phyloP scores from a whole-genome alignment of 2,797 vertebrate genomes.

The Squalus acanthias region DNA sequence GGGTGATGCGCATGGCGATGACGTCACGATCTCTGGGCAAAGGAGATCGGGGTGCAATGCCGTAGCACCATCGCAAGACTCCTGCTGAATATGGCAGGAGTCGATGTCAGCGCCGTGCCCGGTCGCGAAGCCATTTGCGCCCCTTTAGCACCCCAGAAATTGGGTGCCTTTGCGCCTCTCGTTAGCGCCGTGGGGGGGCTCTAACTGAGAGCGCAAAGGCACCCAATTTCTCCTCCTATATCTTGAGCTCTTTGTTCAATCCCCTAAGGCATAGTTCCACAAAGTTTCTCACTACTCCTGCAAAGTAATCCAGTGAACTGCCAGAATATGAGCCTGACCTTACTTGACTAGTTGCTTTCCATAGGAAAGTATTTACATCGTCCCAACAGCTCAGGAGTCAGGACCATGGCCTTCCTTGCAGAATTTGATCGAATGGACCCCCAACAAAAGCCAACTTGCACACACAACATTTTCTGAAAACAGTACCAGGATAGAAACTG shows the following conservation, averaged over 20 bases:
- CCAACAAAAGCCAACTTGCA: background rate
- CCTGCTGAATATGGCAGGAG: too few species aligned
- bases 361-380: background rate
- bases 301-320: background rate
- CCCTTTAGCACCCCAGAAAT: too few species aligned
- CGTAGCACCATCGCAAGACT: too few species aligned
- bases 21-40: too few species aligned
- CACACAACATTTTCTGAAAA: background rate
- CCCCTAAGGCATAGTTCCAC: background rate
- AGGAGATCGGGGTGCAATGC: too few species aligned
- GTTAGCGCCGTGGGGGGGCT: too few species aligned
- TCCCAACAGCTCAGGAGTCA: background rate
- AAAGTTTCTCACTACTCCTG: background rate
- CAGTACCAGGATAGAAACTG: background rate
- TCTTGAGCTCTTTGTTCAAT: background rate
- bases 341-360: background rate
- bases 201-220: too few species aligned
- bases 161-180: too few species aligned
- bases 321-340: background rate
- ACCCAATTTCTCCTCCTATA: too few species aligned
- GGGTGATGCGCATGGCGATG: too few species aligned
- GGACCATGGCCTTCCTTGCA: background rate
- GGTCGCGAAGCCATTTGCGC: too few species aligned
- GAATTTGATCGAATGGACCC: background rate
- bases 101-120: too few species aligned